phyloP scores from a whole-genome alignment of 2,888 invertebrate genomes.

The Sycophila texana region DNA sequence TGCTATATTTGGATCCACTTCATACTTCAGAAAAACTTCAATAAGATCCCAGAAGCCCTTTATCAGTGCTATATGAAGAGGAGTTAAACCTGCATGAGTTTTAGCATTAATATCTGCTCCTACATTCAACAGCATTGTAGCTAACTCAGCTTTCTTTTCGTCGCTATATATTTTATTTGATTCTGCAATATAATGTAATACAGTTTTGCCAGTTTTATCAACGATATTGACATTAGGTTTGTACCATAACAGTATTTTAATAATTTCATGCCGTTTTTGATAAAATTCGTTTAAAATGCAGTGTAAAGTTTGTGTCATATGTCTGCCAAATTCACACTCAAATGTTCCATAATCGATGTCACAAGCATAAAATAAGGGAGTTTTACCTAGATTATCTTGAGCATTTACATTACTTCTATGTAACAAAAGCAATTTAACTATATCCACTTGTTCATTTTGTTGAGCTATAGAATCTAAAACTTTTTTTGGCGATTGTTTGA shows the following conservation, averaged over 20 bases:
- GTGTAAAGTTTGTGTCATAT: conserved; percentile 10
- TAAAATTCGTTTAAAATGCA: conserved; percentile 12
- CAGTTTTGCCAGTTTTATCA: conserved; percentile 21
- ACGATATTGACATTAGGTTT: conserved; percentile 22
- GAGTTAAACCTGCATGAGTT: conserved; percentile 28
- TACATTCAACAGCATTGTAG: conserved; percentile 4
- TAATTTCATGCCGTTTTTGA: conserved; percentile 13
- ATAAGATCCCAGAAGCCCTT: conserved; percentile 12
- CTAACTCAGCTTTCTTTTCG: conserved; percentile 5
- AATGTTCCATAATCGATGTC: conserved; percentile 40
- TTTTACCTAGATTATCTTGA: conserved; percentile 26
- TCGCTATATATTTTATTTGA: not conserved
- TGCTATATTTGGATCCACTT: conserved; percentile 36
- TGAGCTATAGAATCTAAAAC: conserved; percentile 17
- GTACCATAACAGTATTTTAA: conserved; percentile 17
- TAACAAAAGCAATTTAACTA: conserved; percentile 45
- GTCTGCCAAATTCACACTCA: conserved; percentile 9
- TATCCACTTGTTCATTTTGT: conserved; percentile 36
- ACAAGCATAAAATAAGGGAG: conserved; percentile 44
- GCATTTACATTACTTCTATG: conserved; percentile 38
- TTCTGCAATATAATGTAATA: conserved; percentile 6
- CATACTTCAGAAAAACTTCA: conserved; percentile 23
- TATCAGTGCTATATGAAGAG: conserved; percentile 38
- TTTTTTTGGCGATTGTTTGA: conserved; percentile 18
- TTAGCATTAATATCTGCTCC: conserved; percentile 39